These are phyloP conservation scores for Sebastes oblongus DNA, from an alignment of 2,797 vertebrate species.

Conservation along the genomic window DNA sequence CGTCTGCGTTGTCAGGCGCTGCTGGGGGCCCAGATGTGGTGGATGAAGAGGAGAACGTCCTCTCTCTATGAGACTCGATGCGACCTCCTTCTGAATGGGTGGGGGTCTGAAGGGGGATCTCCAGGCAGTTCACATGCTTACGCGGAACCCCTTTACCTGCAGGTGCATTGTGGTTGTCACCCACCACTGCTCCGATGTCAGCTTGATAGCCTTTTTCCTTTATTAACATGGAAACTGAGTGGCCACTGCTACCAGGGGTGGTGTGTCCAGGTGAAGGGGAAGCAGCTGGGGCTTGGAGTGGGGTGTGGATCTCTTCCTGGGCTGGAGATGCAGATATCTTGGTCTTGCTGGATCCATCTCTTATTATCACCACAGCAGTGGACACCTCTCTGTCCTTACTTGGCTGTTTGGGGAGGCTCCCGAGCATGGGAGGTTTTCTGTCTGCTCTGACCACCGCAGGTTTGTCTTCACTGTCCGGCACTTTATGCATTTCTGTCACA, in stretches of 20 bases:
- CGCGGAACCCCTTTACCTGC: conserved; percentile 48
- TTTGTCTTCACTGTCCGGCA: conserved; percentile 40
- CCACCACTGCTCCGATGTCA: conserved; percentile 82
- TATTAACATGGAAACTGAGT: conserved; percentile 84
- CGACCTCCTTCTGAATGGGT: conserved; percentile 37
- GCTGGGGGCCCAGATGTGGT: conserved; percentile 25
- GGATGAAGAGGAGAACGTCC: conserved; percentile 67
- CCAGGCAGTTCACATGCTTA: conserved; percentile 83
- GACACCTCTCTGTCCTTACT: conserved; percentile 84
- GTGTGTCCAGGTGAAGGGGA: conserved; percentile 51
- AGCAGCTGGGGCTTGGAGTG: conserved; percentile 19
- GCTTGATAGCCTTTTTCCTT: conserved; percentile 87
- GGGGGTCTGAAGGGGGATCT: conserved; percentile 80
- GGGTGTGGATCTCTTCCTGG: conserved; percentile 43
- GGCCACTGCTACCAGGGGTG: conserved; percentile 53
- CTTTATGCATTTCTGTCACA: conserved; percentile 32
- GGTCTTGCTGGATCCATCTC: conserved; percentile 67
- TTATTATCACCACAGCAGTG: conserved; percentile 78
- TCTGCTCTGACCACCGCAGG: conserved; percentile 40
- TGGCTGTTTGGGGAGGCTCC: conserved; percentile 69
- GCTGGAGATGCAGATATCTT: conserved; percentile 42
- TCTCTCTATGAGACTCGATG: conserved; percentile 59
- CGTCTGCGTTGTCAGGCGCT: conserved; percentile 29
- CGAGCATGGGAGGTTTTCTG: conserved; percentile 67
- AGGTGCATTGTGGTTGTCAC: conserved; percentile 53